These are phyloP conservation scores for Paguma larvata DNA, from an alignment of 2,797 vertebrate species.

Conservation along the genomic window DNA sequence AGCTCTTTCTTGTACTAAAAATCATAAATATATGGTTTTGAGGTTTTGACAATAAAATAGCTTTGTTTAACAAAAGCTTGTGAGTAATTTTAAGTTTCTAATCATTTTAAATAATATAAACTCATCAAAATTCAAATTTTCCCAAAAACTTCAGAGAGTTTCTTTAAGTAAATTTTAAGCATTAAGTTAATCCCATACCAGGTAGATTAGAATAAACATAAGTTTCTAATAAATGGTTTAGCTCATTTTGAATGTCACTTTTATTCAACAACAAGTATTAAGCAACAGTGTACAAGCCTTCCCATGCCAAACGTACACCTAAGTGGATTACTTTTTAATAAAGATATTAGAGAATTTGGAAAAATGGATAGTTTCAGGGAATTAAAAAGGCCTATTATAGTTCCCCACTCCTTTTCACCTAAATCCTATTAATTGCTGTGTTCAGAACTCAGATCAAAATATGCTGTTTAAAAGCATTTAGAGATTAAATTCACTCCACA, in stretches of 20 bases:
- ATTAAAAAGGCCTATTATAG: neutral
- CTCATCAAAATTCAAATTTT: neutral
- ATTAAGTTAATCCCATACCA: neutral
- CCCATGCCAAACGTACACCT: neutral
- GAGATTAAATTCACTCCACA: neutral
- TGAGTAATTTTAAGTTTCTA: neutral
- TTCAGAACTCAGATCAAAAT: neutral
- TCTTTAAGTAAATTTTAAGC: neutral
- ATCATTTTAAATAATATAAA: slow-evolving; percentile 9
- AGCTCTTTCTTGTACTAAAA: neutral
- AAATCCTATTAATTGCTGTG: neutral
- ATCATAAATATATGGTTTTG: neutral
- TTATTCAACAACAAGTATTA: neutral
- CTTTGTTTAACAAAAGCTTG: neutral
- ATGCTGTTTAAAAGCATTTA: neutral
- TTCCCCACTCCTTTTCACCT: accelerated
- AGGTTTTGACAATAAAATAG: slow-evolving; percentile 3
- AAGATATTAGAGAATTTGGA: neutral
- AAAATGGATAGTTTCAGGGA: neutral
- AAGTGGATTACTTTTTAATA: neutral
- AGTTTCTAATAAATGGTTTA: neutral
- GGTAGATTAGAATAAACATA: neutral
- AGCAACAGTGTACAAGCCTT: neutral
- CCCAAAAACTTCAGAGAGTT: neutral
- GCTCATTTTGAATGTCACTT: neutral